Evolutionary conservation across 2,888 invertebrate genomes (phyloP), one percentile per base, ranked within the genome.

Genomic region (Sipha maydis): DNA sequence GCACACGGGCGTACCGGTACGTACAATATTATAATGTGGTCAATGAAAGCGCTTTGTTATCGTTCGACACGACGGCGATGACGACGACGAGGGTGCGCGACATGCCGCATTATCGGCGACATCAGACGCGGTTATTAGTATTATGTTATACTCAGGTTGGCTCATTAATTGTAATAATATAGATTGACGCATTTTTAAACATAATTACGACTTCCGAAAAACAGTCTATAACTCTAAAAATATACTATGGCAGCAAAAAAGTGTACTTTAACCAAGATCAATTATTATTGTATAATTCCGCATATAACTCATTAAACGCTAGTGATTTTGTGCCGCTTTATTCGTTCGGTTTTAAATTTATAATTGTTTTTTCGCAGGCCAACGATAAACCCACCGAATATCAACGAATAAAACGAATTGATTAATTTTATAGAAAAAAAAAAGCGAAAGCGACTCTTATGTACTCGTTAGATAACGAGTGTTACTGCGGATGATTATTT

Each of bases 1-100:
- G 76, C 76, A 28, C 67, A 41, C 76, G 21, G 76, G 21, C 28
- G 19, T n/a, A 34, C 61, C 84, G 84, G 84, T 76, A 17, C 21
- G 25, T 21, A 38, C 38, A 75, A 34, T 79, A 79, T n/a, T 76
- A 75, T 21, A n/a, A 25, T 38, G 34, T 19, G 56, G 56, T 75
- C 83, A 83, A 85, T 31, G 76, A 48, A 77, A 31, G 28, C 67
- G 67, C 76, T 77, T 85, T 85, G 76, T 85, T 76, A 67, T 76
- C 14, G 28, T 28, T 83, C 56, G 38, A 83, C 34, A 61, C 56
- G 31, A 17, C 54, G 34, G 17, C 34, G 54, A n/a, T 28, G 54
- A n/a, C 41, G n/a, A n/a, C 19, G 69, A 28, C 48, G 48, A n/a
- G 48, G 19, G 48, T 38, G 25, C 38, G 9, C 38, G 25, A 0